phyloP scores from a whole-genome alignment of 2,888 invertebrate genomes.

The Alcis repandata region DNA sequence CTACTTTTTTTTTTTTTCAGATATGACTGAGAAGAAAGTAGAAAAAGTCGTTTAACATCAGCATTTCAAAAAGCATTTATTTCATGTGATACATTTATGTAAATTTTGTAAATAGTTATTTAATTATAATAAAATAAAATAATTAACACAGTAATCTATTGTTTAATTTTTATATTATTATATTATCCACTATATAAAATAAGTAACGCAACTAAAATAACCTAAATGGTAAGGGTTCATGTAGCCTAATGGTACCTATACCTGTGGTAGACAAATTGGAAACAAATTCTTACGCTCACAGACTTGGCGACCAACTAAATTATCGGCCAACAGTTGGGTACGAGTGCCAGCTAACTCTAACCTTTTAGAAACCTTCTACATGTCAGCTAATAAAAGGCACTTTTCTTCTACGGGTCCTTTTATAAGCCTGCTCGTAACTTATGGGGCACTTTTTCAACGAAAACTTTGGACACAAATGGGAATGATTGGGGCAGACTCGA shows the following conservation, averaged over 20 bases:
- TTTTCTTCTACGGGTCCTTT: conserved; percentile 25
- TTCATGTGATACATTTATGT: conserved; percentile 1
- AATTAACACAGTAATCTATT: not conserved
- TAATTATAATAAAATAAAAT: conserved; percentile 6
- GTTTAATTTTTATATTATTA: not conserved
- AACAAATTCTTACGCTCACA: too few relatives aligned
- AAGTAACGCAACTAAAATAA: too few relatives aligned
- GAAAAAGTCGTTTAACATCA: conserved; percentile 28
- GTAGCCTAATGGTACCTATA: too few relatives aligned
- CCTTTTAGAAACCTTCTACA: conserved; percentile 16
- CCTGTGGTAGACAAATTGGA: too few relatives aligned
- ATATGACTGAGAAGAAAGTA: conserved; percentile 29
- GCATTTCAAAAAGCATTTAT: not conserved
- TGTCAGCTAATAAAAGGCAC: conserved; percentile 29
- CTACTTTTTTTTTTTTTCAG: conserved; percentile 31
- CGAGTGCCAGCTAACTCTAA: conserved; percentile 6
- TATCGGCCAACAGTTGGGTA: not conserved
- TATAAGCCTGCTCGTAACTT: conserved; percentile 26
- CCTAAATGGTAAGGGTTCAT: too few relatives aligned
- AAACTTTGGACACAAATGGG: conserved; percentile 25
- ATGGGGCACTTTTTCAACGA: conserved; percentile 20
- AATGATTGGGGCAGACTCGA: conserved; percentile 20
- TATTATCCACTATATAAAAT: not conserved
- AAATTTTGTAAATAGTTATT: conserved; percentile 10
- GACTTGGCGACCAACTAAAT: conserved; percentile 1